Evolutionary conservation across 2,888 invertebrate genomes (phyloP), one percentile per base, ranked within the genome.

Genomic region (Odontocolon sp.): DNA sequence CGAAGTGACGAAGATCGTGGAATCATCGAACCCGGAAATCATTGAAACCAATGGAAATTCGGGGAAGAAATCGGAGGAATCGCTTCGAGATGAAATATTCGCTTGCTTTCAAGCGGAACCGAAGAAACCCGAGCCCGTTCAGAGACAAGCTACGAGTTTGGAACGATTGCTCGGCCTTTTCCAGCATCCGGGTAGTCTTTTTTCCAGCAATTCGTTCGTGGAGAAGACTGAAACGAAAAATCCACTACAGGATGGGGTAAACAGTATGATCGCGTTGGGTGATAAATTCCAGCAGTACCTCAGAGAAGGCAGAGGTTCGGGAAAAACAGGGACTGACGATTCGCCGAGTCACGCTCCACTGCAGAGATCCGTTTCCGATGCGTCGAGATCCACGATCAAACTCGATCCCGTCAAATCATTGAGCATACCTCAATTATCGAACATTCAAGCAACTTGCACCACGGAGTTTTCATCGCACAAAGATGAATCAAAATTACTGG

Each of bases 151-250:
- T 0, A 92, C 93, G 4, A 93, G 94, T 84, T 90, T 95, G 59
- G 94, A 94, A 78, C 94, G 94, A 84, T 87, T 95, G 1, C 85
- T 94, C 0, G 94, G 94, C 23, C 83, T 95, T 1, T 94, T 95
- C 85, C 94, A 94, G 79, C 93, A 94, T 85, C 93, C 94, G 0
- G 91, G 92, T 57, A 92, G 92, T 81, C 88, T 94, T 59, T 94
- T 94, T 83, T 92, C 93, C 6, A 92, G 93, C 73, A 80, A 91
- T 82, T 23, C 91, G 84, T 77, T 80, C 52, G 82, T 68, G 0
- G 80, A 83, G 31, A 81, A 80, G 52, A 42, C 80, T 40, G 81
- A 84, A 23, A 63, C 71, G 38, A 85, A 75, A 70, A 86, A 80
- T 78, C 74, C 84, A 1, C 45, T 87, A 5, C 86, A 86, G 50